Evolutionary conservation across 2,113 vertebrate genomes (phyloP).

Genomic region (Andinoacara biseriatus): DNA sequence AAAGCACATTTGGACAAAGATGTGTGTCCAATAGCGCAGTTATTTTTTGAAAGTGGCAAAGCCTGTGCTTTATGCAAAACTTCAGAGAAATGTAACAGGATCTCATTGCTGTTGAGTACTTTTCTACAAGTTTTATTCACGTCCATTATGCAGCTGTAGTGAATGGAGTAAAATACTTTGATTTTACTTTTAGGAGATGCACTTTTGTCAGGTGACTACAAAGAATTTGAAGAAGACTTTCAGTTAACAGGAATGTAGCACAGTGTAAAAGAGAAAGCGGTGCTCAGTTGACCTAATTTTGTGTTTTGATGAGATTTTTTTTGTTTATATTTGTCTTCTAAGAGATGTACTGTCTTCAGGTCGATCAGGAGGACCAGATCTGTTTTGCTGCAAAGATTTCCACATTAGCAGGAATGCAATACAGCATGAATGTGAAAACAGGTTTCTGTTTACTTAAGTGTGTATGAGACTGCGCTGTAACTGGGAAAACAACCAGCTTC

Average conservation of each 20-base stretch:
- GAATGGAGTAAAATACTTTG: neutral
- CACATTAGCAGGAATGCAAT: neutral
- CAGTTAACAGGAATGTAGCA: neutral
- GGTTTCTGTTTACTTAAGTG: neutral
- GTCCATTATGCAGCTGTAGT: neutral
- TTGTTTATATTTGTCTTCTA: neutral
- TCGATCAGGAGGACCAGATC: neutral
- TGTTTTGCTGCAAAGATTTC: neutral
- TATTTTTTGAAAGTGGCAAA: neutral
- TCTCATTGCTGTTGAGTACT: neutral
- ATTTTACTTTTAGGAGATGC: constrained; percentile 1
- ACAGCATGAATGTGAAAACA: neutral
- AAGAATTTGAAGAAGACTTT: neutral
- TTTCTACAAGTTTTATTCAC: neutral
- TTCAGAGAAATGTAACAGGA: neutral
- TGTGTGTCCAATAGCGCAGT: neutral
- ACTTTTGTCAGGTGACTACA: neutral
- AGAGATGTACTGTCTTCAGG: neutral
- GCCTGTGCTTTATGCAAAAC: neutral
- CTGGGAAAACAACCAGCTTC: neutral
- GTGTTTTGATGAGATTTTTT: neutral
- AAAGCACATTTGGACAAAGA: neutral
- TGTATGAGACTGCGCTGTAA: neutral
- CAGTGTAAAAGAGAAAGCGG: neutral
- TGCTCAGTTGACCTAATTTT: neutral